Percentiles rank a stretch among this genome's conserved stretches.
Evolutionary conservation across 2,113 vertebrate species (phyloP).

Genomic region (Pseudopipra pipra): DNA sequence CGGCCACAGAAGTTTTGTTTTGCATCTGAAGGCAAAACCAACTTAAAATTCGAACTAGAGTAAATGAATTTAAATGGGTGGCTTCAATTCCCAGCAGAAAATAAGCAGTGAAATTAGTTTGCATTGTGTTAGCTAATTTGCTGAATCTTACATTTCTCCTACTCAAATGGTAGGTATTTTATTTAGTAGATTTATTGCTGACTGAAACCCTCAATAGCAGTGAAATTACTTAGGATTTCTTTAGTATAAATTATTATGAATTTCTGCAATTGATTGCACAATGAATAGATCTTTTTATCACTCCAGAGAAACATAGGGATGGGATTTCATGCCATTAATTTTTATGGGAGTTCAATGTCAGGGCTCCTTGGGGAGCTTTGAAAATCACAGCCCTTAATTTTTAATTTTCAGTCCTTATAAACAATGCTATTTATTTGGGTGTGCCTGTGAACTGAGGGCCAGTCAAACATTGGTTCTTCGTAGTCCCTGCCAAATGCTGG

Average conservation of each 20-base stretch:
- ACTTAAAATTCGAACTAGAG: neutral
- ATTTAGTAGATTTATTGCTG: neutral
- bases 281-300: conserved; percentile 18
- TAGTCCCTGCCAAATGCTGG: conserved; percentile 21
- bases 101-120: neutral
- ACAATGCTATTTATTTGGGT: conserved; percentile 60
- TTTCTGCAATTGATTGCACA: conserved; percentile 32
- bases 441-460: conserved; percentile 41
- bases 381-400: conserved; percentile 53
- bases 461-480: neutral
- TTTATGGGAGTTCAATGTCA: conserved; percentile 52
- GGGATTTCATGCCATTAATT: conserved; percentile 29
- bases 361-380: conserved; percentile 35
- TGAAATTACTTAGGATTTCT: conserved; percentile 8
- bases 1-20: neutral
- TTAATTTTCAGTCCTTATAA: conserved; percentile 52
- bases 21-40: neutral
- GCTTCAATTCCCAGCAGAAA: neutral
- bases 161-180: neutral
- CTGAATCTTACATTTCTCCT: neutral
- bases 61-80: neutral
- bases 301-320: neutral
- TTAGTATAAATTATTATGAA: neutral
- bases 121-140: neutral
- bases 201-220: neutral